phyloP scores from a whole-genome alignment of 2,113 vertebrate genomes.

The Barnardius zonarius region DNA sequence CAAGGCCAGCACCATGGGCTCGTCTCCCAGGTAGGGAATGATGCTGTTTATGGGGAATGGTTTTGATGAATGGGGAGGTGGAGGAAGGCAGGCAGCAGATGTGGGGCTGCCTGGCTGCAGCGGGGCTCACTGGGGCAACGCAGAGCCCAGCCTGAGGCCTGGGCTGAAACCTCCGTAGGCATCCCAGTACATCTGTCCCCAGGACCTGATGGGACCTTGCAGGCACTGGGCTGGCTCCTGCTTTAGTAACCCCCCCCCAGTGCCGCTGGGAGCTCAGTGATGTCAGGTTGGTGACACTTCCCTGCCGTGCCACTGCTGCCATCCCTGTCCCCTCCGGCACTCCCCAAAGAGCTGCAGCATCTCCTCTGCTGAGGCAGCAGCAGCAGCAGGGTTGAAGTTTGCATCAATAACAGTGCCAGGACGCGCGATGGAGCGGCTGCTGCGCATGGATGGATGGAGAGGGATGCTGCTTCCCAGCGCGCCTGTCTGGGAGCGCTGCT shows the following conservation, averaged over 20 bases:
- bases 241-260: neutral
- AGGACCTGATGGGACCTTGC: fast-evolving
- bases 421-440: neutral
- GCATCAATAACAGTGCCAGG: neutral
- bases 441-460: neutral
- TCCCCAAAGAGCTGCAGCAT: neutral
- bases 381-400: neutral
- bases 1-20: fast-evolving
- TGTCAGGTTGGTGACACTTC: neutral
- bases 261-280: neutral
- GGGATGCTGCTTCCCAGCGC: neutral
- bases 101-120: neutral
- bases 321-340: neutral
- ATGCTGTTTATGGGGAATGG: fast-evolving
- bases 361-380: neutral
- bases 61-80: neutral
- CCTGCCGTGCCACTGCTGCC: neutral
- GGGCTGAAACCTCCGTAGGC: fast-evolving
- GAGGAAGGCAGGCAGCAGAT: fast-evolving
- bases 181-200: neutral
- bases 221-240: fast-evolving
- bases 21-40: neutral
- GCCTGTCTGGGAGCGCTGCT: neutral
- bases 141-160: neutral
- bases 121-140: fast-evolving